A percentile compares a stretch with the other conserved stretches of the same genome.
These are phyloP conservation scores for Sialia sialis DNA, from an alignment of 2,113 vertebrate species.

Conservation along the genomic window DNA sequence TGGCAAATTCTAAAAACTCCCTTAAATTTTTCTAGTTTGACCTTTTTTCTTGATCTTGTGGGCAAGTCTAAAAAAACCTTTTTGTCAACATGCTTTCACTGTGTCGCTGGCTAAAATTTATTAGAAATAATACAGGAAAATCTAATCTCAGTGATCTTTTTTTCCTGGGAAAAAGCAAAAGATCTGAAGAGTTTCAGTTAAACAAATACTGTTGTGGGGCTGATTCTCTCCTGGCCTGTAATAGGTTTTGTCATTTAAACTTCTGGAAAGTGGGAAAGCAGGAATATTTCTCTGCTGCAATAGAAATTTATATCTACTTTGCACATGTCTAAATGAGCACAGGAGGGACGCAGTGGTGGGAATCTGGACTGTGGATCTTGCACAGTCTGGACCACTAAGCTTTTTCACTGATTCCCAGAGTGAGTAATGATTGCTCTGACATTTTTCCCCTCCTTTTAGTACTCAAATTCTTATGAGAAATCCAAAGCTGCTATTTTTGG, in stretches of 20 bases:
- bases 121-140: background rate
- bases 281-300: background rate
- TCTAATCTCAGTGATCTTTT: background rate
- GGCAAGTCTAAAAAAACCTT: background rate
- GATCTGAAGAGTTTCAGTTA: background rate
- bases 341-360: background rate
- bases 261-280: background rate
- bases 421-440: constrained; percentile 32
- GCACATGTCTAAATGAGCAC: background rate
- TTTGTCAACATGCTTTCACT: background rate
- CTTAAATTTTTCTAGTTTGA: background rate
- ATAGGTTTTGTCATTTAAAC: background rate
- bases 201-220: background rate
- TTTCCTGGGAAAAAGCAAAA: background rate
- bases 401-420: background rate
- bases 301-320: constrained; percentile 14
- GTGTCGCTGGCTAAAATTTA: background rate
- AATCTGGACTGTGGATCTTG: background rate
- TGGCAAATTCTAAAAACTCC: background rate
- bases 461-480: constrained; percentile 17
- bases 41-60: background rate
- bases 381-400: constrained; percentile 8
- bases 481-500: constrained; percentile 49
- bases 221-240: background rate
- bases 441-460: background rate